Conservation (phyloP, 2,888 invertebrate genomes). For the Anthrax anthrax region DNA sequence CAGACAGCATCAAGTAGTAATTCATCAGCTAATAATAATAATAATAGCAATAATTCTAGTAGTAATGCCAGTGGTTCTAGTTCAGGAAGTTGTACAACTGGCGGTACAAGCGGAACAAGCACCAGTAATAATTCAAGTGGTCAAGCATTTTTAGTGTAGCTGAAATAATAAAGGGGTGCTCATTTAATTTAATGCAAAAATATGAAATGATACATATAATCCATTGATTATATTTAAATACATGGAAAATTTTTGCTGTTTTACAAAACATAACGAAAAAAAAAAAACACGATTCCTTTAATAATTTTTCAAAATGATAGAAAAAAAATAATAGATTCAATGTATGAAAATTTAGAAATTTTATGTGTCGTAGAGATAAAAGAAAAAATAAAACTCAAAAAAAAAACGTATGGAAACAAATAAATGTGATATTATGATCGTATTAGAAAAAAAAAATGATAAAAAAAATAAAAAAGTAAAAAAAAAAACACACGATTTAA, state of each 20-base stretch:
- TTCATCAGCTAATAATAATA: constrained; percentile 12
- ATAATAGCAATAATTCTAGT: constrained; percentile 11
- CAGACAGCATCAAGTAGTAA: constrained; percentile 9
- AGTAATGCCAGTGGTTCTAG: constrained; percentile 9
- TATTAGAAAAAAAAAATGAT: neutral
- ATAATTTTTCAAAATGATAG: too few species aligned
- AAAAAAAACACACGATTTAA: too few species aligned
- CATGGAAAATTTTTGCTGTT: too few species aligned
- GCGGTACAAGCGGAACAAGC: constrained; percentile 11
- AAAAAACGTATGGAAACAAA: constrained; percentile 4
- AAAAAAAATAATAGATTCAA: too few species aligned
- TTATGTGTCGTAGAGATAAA: too few species aligned
- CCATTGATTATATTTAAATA: too few species aligned
- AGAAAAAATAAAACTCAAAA: too few species aligned
- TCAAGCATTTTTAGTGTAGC: constrained; percentile 32
- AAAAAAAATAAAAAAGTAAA: too few species aligned
- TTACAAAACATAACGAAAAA: too few species aligned
- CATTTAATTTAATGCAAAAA: neutral
- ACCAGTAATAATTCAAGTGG: constrained; percentile 22
- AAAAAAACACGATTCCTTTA: too few species aligned
- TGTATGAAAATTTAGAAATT: too few species aligned
- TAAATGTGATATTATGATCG: constrained; percentile 6
- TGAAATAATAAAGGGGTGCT: neutral
- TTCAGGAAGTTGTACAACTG: neutral
- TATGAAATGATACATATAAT: too few species aligned